Evolutionary conservation across 1,140 invertebrate species (phyloP).

Genomic region (Dinoponera quadriceps): DNA sequence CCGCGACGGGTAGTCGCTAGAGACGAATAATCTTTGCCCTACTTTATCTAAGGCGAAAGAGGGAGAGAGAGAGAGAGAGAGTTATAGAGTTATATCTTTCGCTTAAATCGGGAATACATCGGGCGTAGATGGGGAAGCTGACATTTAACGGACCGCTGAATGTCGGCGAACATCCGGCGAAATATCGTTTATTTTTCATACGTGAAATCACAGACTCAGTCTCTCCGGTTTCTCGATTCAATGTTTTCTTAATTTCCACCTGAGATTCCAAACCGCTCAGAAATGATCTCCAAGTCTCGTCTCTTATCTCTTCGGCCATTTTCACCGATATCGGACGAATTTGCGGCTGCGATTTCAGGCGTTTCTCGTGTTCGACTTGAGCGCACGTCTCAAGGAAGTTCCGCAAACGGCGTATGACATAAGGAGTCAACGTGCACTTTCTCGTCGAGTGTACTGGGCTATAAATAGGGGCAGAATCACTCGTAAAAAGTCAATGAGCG

Average conservation of each 20-base stretch:
- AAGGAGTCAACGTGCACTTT: constrained; percentile 17
- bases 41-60: constrained; percentile 3
- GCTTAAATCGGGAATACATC: background rate
- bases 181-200: no score
- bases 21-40: constrained; percentile 33
- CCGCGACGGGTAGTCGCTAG: background rate
- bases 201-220: no score
- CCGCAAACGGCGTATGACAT: constrained; percentile 8
- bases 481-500: constrained; percentile 44
- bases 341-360: background rate
- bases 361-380: background rate
- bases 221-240: no score
- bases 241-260: no score
- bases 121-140: background rate
- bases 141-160: no score
- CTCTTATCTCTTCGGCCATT: background rate
- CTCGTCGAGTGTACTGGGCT: constrained; percentile 1
- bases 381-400: background rate
- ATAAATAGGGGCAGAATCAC: constrained; percentile 36
- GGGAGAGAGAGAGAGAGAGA: no score
- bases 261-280: no score
- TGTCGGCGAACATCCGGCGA: no score
- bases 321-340: background rate
- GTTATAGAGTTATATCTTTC: constrained; percentile 15
- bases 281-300: no score